These are phyloP conservation scores for Smittia sp. DNA, from an alignment of 2,888 invertebrate species.

Conservation along the genomic window DNA sequence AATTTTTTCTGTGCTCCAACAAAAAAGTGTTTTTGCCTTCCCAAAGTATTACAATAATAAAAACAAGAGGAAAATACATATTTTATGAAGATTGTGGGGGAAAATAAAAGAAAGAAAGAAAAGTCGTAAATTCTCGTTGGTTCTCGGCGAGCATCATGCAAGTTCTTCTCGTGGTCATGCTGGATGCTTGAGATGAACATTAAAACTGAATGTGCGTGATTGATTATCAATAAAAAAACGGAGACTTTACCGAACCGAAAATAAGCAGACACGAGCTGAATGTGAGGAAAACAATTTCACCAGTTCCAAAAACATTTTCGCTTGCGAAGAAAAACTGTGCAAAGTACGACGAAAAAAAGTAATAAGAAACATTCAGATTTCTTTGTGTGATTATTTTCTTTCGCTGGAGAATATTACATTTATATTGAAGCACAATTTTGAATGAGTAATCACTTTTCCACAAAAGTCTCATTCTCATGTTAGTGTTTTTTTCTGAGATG, in stretches of 20 bases:
- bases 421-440: slow-evolving; percentile 26
- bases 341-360: not conserved
- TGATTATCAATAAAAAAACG: too few species aligned
- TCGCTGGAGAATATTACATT: slow-evolving; percentile 27
- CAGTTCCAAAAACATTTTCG: not conserved
- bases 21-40: slow-evolving; percentile 23
- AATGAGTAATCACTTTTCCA: slow-evolving; percentile 38
- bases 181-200: not conserved
- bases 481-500: slow-evolving; percentile 16
- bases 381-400: not conserved
- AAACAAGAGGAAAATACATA: slow-evolving; percentile 25
- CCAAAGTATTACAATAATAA: slow-evolving; percentile 30
- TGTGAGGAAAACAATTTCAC: too few species aligned
- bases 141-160: not conserved
- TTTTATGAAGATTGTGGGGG: slow-evolving; percentile 30
- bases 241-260: too few species aligned
- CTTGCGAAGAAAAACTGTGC: not conserved
- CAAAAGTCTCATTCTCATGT: not conserved
- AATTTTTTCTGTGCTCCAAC: slow-evolving; percentile 21
- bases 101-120: slow-evolving; percentile 14
- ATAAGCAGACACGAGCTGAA: too few species aligned
- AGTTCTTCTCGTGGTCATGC: slow-evolving; percentile 4
- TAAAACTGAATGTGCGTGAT: not conserved
- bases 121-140: slow-evolving; percentile 9
- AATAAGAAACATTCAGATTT: not conserved